Evolutionary conservation across 1,140 invertebrate species (phyloP), one percentile per base, ranked within the genome.

Genomic region (Holotrichia oblita): DNA sequence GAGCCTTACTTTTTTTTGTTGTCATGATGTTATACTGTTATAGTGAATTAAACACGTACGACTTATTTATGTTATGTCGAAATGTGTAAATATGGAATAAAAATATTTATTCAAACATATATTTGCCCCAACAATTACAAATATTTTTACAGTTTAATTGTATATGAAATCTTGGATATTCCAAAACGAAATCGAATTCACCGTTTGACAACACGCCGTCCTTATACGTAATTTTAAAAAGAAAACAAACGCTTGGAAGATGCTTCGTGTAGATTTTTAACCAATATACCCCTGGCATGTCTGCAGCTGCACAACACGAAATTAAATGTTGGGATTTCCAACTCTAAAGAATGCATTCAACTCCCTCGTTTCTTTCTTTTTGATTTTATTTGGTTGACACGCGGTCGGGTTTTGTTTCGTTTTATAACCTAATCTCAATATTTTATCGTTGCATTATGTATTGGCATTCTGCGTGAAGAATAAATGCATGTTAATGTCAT

Each of bases 251-350:
- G 20, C 61, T 12, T 69, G 8, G 20, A 34, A 69, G 61, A 69
- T 69, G 61, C 7, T 22, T 24, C 20, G 22, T 69, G 22, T 34
- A 69, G 61, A 69, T 69, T 69, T 34, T 69, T 22, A 69, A 22
- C 48, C 48, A 55, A 55, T 55, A 55, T 17, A 55, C 48, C 48
- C 48, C 48, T 6, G 14, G 6, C 12, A 55, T 55, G 48, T 55
- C 61, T 17, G 22, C 61, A 22, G 22, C 61, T 69, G 61, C 61
- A 34, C 22, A 69, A 27, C 24, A 69, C 22, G 10, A 34, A 69
- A 69, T 69, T 69, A 69, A 69, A 27, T 22, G 61, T 55, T 17
- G 61, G 61, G 61, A 69, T 69, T 69, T 69, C 61, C 61, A 69
- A 27, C 17, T 34, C 22, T 27, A 22, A 69, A 69, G 61, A 69